phyloP scores from a whole-genome alignment of 2,888 invertebrate species.

The Ophion slaviceki region DNA sequence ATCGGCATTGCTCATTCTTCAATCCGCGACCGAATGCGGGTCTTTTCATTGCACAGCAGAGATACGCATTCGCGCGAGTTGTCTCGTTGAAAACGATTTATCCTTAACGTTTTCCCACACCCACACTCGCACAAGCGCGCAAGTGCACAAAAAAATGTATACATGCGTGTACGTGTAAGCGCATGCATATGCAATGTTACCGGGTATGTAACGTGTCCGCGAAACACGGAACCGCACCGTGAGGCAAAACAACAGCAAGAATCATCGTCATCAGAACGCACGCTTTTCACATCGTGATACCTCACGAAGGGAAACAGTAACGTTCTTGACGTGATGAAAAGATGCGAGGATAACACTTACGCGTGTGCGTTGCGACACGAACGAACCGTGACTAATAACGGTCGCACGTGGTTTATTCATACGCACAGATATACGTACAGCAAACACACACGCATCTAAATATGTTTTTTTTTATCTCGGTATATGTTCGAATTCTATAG shows the following conservation, averaged over 20 bases:
- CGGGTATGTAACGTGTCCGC: conserved; percentile 10
- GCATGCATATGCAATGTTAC: conserved; percentile 6
- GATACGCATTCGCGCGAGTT: conserved; percentile 41
- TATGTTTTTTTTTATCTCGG: neutral
- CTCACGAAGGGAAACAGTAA: conserved; percentile 39
- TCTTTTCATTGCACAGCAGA: conserved; percentile 35
- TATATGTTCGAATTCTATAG: neutral
- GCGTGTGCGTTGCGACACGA: conserved; percentile 62
- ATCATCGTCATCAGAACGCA: conserved; percentile 42
- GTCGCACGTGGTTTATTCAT: conserved; percentile 60
- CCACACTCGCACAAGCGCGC: too few relatives aligned
- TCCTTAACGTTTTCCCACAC: conserved; percentile 13
- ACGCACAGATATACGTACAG: conserved; percentile 22
- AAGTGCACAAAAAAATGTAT: neutral
- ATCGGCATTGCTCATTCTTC: conserved; percentile 43
- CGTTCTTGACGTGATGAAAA: conserved; percentile 34
- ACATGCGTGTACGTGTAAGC: neutral
- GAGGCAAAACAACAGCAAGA: conserved; percentile 35
- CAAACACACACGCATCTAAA: conserved; percentile 11
- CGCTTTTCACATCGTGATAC: conserved; percentile 47
- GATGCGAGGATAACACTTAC: conserved; percentile 45
- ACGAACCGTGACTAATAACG: conserved; percentile 65
- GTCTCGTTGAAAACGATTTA: conserved; percentile 61
- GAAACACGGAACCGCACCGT: conserved; percentile 38
- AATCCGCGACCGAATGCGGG: conserved; percentile 39